Conservation (phyloP, 1,140 invertebrate genomes). For the Scaptomyza hsui region DNA sequence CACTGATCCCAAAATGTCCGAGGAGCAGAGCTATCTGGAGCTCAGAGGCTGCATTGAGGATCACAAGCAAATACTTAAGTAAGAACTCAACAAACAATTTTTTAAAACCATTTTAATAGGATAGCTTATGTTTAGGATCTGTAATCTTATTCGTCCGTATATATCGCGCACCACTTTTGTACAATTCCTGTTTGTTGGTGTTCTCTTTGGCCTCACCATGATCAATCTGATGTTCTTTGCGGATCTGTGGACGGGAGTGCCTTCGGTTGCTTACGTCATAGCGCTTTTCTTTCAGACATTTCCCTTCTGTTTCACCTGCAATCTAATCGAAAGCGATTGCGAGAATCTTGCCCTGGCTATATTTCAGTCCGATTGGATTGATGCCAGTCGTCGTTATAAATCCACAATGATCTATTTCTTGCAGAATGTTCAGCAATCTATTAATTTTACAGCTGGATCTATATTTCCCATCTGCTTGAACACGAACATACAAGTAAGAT, state of each 20-base stretch:
- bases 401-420: conserved; percentile 37
- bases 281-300: conserved; percentile 49
- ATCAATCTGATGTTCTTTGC: conserved; percentile 54
- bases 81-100: neutral
- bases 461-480: conserved; percentile 50
- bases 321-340: conserved; percentile 47
- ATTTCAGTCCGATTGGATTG: conserved; percentile 54
- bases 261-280: conserved; percentile 22
- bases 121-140: conserved; percentile 6
- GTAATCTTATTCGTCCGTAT: conserved; percentile 27
- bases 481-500: conserved; percentile 49
- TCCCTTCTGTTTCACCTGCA: conserved; percentile 56
- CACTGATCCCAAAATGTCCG: conserved; percentile 17
- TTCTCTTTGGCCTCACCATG: conserved; percentile 33
- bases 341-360: conserved; percentile 26
- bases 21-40: conserved; percentile 24
- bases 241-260: conserved; percentile 28
- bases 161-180: conserved; percentile 26
- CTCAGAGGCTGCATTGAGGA: conserved; percentile 49
- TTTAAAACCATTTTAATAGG: neutral
- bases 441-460: conserved; percentile 48
- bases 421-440: conserved; percentile 29
- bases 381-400: conserved; percentile 35
- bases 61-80: conserved; percentile 50
- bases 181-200: conserved; percentile 28